A percentile compares a stretch with the other conserved stretches of the same genome.
phyloP scores from a whole-genome alignment of 2,113 vertebrate species.

The Romanogobio albipinnatus region DNA sequence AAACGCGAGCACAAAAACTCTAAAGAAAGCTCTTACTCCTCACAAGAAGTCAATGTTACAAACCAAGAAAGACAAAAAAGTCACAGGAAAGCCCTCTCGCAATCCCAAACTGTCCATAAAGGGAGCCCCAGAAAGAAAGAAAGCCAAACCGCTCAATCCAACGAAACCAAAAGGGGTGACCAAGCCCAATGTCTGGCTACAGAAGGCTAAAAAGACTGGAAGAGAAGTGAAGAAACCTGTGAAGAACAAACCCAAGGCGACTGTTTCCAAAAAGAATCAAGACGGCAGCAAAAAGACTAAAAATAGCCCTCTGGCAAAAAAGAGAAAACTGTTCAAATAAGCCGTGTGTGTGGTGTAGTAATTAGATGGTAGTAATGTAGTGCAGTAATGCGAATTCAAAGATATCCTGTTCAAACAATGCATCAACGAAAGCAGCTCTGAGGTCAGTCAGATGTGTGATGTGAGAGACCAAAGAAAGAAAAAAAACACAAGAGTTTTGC shows the following conservation, averaged over 20 bases:
- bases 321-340: constrained; percentile 8
- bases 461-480: not conserved
- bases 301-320: constrained; percentile 14
- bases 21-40: constrained; percentile 43
- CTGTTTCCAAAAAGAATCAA: not conserved
- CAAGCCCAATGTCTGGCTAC: constrained; percentile 3
- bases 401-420: constrained; percentile 4
- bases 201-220: constrained; percentile 17
- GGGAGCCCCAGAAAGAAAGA: not conserved
- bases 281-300: constrained; percentile 15
- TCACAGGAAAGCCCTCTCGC: not conserved
- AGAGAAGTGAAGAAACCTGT: constrained; percentile 5
- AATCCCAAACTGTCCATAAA: constrained; percentile 30
- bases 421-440: not conserved
- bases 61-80: constrained; percentile 48
- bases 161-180: constrained; percentile 16
- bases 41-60: constrained; percentile 39
- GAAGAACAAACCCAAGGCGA: constrained; percentile 16
- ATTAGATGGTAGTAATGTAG: constrained; percentile 16
- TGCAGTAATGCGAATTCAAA: constrained; percentile 1
- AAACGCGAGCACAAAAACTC: not conserved
- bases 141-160: constrained; percentile 19
- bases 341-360: not conserved
- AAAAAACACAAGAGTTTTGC: not conserved
- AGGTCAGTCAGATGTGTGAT: constrained; percentile 20